Evolutionary conservation across 2,113 vertebrate genomes (phyloP), one percentile per base, ranked within the genome.

Genomic region (Sigmodon hispidus): DNA sequence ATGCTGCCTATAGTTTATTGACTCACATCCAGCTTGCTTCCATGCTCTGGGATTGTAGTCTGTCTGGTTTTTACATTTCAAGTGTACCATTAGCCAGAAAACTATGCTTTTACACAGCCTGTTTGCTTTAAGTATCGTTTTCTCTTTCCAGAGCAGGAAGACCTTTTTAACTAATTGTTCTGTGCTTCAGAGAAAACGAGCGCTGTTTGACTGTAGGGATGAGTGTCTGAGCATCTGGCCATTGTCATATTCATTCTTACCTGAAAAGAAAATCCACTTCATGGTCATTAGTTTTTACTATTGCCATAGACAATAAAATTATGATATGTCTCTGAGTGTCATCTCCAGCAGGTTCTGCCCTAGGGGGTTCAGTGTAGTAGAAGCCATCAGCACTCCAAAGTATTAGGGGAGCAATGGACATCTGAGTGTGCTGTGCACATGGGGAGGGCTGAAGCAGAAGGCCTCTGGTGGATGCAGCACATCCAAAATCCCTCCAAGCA

Each of bases 211-310:
- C 84, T 88, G 89, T 15, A 12, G 67, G 48, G n/a, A 92, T 70
- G 80, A 90, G 57, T 57, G 73, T 87, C 34, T 65, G 43, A 79
- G 16, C 87, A 59, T 76, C 65, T 90, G 69, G 40, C 80, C 52
- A 85, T 70, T 83, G 52, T 94, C 59, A 75, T 55, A 95, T 86
- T 87, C 88, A 59, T 29, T 88, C 48, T 73, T 81, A 63, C 67
- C 48, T 57, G 21, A 86, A 86, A 95, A 92, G 43, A 72, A 96
- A 94, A 76, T 92, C 65, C 69, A 90, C 83, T 94, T 87, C n/a
- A 57, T 86, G 26, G 40, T 93, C 67, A 85, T 93, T 89, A 63
- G 50, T 90, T 97, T 95, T 90, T 80, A 94, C 94, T 61, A 11
- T 72, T 70, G 36, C 72, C 24, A 67, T 24, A 29, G 36, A 94